Conservation (phyloP, 2,113 vertebrate genomes). For the Ploceus nigricollis region DNA sequence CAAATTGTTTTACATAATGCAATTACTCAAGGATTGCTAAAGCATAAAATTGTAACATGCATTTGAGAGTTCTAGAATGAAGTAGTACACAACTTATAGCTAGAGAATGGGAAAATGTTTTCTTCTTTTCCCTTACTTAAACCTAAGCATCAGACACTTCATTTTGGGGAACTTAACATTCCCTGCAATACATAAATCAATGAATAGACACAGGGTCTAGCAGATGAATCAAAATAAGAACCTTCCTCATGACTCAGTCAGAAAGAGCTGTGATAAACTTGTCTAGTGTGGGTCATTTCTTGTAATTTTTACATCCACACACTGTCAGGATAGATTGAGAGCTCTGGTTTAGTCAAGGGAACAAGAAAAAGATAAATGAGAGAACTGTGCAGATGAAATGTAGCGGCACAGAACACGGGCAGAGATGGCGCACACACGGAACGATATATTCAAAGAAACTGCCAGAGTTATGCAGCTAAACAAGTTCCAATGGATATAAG, state of each 20-base stretch:
- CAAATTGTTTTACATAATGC: background rate
- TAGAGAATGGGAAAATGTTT: background rate
- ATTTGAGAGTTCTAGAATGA: background rate
- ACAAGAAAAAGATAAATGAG: slow-evolving; percentile 23
- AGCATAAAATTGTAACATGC: background rate
- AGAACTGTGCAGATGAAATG: background rate
- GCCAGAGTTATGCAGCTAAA: background rate
- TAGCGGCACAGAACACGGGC: background rate
- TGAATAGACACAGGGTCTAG: background rate
- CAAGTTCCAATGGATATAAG: slow-evolving; percentile 15
- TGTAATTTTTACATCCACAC: slow-evolving; percentile 19
- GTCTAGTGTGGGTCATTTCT: slow-evolving; percentile 22
- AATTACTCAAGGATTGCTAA: background rate
- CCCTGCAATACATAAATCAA: slow-evolving; percentile 1
- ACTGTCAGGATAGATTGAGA: slow-evolving; percentile 24
- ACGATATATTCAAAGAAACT: slow-evolving; percentile 1
- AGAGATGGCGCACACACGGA: background rate
- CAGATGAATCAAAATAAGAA: slow-evolving; percentile 37
- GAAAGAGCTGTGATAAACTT: slow-evolving; percentile 34
- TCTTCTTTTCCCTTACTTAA: background rate
- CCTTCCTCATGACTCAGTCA: slow-evolving; percentile 5
- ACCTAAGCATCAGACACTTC: background rate
- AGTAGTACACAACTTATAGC: background rate
- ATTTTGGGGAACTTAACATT: background rate
- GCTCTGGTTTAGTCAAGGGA: background rate